Evolutionary conservation across 2,888 invertebrate species (phyloP), one percentile per base, ranked within the genome.

Genomic region (Nematopogon swammerdamellus): DNA sequence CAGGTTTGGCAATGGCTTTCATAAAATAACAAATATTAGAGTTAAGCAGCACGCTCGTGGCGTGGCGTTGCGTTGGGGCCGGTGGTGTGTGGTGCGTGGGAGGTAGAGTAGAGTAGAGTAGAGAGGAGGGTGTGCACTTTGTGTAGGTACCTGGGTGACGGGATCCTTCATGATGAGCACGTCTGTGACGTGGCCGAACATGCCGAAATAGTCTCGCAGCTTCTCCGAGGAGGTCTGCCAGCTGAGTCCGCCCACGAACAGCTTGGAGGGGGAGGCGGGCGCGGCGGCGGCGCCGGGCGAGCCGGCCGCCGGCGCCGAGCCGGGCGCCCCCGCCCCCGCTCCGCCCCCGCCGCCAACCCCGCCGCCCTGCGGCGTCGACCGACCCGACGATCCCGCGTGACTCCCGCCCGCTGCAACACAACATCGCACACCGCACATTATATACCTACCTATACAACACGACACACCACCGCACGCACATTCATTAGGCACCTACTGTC

Each of bases 161-260:
- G 94, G 94, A 72, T 95, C 94, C 80, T 94, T 94, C 94, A 95
- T 94, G 63, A 95, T 94, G 54, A 94, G 85, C 50, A 95, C 94
- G 68, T 95, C 94, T 29, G 92, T 91, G 57, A 95, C 93, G 4
- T 89, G 88, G 51, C 95, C 95, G 62, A 93, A 95, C 89, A 93
- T 92, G 50, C 91, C 90, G 60, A 95, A 95, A 72, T 95, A 95
- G 62, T 94, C 93, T 60, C 91, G 82, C n/a, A 95, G 85, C 70
- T 93, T 95, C 70, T 95, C 94, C 50, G 91, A 89, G 63, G 92
- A 92, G 17, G 95, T 95, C 76, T 94, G 93, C 94, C 94, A 95
- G 69, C 93, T 93, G 53, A 95, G 85, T 0, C 95, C 95, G 3
- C 94, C 94, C 47, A 94, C 94, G 63, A 94, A 94, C 47, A 94